Conservation (phyloP, 1,140 invertebrate species). For the Alviniconcha marisindica region DNA sequence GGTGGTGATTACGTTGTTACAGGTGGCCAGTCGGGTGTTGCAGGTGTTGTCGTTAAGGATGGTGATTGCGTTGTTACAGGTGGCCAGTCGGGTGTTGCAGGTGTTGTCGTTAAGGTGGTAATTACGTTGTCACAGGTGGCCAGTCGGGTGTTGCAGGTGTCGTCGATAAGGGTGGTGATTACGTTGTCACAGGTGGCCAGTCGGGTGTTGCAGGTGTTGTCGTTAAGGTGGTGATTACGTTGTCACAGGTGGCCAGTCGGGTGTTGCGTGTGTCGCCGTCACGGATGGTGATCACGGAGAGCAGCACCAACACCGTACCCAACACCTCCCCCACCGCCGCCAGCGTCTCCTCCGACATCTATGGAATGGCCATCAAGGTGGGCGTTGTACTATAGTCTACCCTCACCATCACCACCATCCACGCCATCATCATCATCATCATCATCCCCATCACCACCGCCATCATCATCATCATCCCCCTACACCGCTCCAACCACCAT, state of each 20-base stretch:
- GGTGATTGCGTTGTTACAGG: constrained; percentile 55
- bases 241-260: constrained; percentile 77
- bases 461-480: not conserved
- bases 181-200: too few relatives aligned
- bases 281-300: constrained; percentile 92
- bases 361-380: constrained; percentile 95
- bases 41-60: not conserved
- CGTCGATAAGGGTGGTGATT: too few relatives aligned
- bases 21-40: not conserved
- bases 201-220: not conserved
- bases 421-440: not conserved
- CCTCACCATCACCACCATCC: not conserved
- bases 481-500: not conserved
- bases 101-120: constrained; percentile 82
- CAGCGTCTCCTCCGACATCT: constrained; percentile 93
- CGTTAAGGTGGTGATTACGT: not conserved
- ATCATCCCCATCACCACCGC: not conserved
- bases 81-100: constrained; percentile 80
- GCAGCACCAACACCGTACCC: constrained; percentile 94
- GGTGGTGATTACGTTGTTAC: too few relatives aligned
- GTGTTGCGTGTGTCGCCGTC: constrained; percentile 84
- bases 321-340: constrained; percentile 96
- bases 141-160: too few relatives aligned
- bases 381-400: constrained; percentile 40
- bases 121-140: too few relatives aligned